Conservation (phyloP, 2,888 invertebrate species). For the Thumatha senex region DNA sequence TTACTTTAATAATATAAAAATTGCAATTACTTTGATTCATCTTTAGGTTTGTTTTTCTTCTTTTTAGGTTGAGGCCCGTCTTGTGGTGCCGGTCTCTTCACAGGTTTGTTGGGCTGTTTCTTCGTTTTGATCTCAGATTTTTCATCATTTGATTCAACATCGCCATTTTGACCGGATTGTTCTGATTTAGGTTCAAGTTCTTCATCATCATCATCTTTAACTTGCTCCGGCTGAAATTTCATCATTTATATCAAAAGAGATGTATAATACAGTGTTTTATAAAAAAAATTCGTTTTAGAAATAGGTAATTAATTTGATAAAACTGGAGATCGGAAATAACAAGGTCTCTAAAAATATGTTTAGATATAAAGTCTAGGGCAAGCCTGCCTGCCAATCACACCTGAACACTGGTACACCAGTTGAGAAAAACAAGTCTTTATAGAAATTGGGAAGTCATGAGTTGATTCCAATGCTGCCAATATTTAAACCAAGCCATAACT, state of each 20-base stretch:
- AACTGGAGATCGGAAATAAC: too few species aligned
- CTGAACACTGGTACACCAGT: too few species aligned
- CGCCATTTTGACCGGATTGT: constrained; percentile 54
- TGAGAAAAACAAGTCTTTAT: too few species aligned
- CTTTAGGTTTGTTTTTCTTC: constrained; percentile 57
- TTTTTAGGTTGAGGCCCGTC: constrained; percentile 44
- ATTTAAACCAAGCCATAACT: too few species aligned
- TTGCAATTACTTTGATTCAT: constrained; percentile 34
- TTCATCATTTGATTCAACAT: constrained; percentile 44
- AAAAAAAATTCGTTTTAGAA: not conserved
- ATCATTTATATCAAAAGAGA: constrained; percentile 1
- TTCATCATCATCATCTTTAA: constrained; percentile 73
- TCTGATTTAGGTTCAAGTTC: constrained; percentile 42
- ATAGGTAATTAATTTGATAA: too few species aligned
- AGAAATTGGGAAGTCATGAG: too few species aligned
- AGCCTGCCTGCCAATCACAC: too few species aligned
- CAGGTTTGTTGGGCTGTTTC: constrained; percentile 26
- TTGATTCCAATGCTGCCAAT: too few species aligned
- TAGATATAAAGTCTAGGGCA: not conserved
- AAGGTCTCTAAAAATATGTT: not conserved
- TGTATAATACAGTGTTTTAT: not conserved
- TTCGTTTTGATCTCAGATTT: constrained; percentile 25
- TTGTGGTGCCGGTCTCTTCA: constrained; percentile 55
- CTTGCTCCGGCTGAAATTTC: constrained; percentile 67
- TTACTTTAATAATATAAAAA: not conserved